Conservation (phyloP, 2,113 vertebrate genomes). For the Sprattus sprattus region DNA sequence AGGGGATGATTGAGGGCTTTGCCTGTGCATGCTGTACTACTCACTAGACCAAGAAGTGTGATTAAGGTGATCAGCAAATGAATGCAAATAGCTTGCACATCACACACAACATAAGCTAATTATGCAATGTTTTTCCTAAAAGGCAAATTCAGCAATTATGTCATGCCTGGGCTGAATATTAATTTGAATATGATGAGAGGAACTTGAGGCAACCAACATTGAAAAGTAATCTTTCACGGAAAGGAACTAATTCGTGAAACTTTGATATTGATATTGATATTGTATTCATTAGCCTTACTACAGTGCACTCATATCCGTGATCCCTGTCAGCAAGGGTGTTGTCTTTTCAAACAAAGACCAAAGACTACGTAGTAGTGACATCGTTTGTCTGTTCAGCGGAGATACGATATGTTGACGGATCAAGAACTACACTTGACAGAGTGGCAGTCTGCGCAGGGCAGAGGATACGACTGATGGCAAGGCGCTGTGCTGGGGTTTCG, state of each 20-base stretch:
- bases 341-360: conserved; percentile 3
- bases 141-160: not conserved
- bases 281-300: no score
- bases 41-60: not conserved
- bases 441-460: not conserved
- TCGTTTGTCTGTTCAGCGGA: not conserved
- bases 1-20: not conserved
- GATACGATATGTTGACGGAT: not conserved
- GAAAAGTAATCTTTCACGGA: not conserved
- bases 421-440: not conserved
- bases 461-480: not conserved
- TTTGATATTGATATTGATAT: no score
- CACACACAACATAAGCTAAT: not conserved
- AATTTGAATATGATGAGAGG: not conserved
- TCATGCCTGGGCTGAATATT: not conserved
- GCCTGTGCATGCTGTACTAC: not conserved
- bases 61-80: not conserved
- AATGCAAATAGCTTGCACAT: not conserved
- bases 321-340: not conserved
- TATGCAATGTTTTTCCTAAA: not conserved
- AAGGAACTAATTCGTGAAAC: not conserved
- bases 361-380: not conserved
- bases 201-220: not conserved
- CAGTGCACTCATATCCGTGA: not conserved
- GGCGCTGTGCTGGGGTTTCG: not conserved